A percentile compares a stretch with the other conserved stretches of the same genome.
phyloP scores from a whole-genome alignment of 23 tunicate species.

The Diplosoma virens region DNA sequence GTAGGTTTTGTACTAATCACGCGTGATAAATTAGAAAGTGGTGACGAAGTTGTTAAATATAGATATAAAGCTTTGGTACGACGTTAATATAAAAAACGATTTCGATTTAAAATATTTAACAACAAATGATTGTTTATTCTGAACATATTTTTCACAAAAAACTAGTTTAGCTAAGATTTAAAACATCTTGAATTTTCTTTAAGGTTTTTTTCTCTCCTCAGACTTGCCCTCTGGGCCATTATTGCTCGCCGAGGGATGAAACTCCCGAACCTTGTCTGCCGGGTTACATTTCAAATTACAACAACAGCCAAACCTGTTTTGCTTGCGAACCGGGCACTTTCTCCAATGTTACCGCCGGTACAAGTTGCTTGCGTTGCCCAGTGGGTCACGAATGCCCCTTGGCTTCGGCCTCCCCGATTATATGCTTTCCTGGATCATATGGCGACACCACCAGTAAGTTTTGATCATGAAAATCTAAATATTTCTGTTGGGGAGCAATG shows the following conservation, averaged over 20 bases:
- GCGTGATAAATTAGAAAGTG: too few relatives aligned
- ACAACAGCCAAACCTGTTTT: constrained; percentile 32
- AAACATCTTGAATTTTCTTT: neutral
- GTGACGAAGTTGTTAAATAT: too few relatives aligned
- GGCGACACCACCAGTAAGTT: constrained; percentile 48
- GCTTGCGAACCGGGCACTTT: constrained; percentile 58
- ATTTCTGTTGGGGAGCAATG: too few relatives aligned
- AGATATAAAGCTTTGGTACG: too few relatives aligned
- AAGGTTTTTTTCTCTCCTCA: neutral
- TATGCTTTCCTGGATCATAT: constrained; percentile 58
- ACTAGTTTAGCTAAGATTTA: constrained; percentile 2
- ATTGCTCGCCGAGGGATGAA: constrained; percentile 29
- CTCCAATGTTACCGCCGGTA: constrained; percentile 33
- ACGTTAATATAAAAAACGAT: too few relatives aligned
- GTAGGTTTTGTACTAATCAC: constrained; percentile 8
- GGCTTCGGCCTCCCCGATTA: constrained; percentile 15
- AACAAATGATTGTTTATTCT: too few relatives aligned
- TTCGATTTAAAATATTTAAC: too few relatives aligned
- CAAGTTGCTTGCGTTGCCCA: constrained; percentile 42
- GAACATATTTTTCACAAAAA: too few relatives aligned
- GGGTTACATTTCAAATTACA: constrained; percentile 31
- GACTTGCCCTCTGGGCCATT: constrained; percentile 69
- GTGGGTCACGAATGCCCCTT: constrained; percentile 61
- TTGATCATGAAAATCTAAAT: too few relatives aligned
- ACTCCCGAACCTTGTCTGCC: constrained; percentile 46